These are phyloP conservation scores for Xestoiulus laeticollis DNA, from an alignment of 2,888 invertebrate genomes.

Conservation along the genomic window DNA sequence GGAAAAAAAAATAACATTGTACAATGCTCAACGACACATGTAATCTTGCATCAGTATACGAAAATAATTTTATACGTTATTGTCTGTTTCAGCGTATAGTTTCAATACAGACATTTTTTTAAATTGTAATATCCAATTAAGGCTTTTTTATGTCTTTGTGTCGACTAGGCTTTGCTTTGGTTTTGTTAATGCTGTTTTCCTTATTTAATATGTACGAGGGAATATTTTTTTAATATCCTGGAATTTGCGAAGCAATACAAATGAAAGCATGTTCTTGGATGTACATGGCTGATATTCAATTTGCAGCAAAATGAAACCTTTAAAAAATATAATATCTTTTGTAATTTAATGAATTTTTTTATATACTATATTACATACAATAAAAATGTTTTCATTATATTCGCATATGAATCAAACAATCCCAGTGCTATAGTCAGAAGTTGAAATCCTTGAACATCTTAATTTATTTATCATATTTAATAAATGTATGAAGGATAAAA, in stretches of 20 bases:
- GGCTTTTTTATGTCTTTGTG: background rate
- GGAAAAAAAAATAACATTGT: background rate
- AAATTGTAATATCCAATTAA: background rate
- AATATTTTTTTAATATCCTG: constrained; percentile 19
- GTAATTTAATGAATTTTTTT: background rate
- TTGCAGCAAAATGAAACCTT: background rate
- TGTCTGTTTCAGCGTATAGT: background rate
- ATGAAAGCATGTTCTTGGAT: background rate
- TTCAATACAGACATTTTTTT: background rate
- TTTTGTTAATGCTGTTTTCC: background rate
- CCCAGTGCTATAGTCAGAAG: no score
- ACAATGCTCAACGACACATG: background rate
- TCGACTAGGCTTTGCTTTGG: background rate
- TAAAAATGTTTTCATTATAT: no score
- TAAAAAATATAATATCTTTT: background rate
- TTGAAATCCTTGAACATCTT: no score
- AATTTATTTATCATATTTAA: no score
- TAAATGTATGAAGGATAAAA: no score
- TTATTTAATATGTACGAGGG: background rate
- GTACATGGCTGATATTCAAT: background rate
- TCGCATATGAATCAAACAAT: no score
- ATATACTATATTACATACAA: background rate
- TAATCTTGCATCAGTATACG: background rate
- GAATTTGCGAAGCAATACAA: background rate
- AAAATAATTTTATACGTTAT: constrained; percentile 27